Percentiles rank a stretch among this genome's conserved stretches.
Evolutionary conservation across 2,797 vertebrate species (phyloP).

Genomic region (Iguana delicatissima): DNA sequence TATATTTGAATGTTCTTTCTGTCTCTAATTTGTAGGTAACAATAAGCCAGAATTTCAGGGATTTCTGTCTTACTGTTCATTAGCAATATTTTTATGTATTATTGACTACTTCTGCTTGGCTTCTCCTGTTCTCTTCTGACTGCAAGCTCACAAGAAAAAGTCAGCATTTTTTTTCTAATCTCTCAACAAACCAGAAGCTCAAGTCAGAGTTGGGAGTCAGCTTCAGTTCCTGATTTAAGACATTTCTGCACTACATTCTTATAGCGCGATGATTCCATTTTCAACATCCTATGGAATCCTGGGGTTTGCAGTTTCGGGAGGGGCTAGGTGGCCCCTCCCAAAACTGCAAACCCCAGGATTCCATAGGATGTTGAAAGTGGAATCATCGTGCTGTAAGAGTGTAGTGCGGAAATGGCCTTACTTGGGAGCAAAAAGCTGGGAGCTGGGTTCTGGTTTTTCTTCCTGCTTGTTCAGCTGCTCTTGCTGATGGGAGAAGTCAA

Average conservation of each 20-base stretch:
- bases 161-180: not conserved
- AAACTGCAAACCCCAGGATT: no score
- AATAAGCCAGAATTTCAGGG: not conserved
- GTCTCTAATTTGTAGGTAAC: not conserved
- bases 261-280: no score
- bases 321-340: no score
- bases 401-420: no score
- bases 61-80: not conserved
- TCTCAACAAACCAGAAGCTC: not conserved
- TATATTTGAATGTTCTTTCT: no score
- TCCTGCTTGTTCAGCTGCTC: not conserved
- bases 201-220: not conserved
- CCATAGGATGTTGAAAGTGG: no score
- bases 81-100: not conserved
- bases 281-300: no score
- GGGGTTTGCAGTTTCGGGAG: no score
- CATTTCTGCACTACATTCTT: no score
- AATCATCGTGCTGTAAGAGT: no score
- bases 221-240: not conserved
- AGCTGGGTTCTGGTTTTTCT: not conserved
- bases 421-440: not conserved
- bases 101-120: not conserved
- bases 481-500: not conserved
- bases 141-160: not conserved
- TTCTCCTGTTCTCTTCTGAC: not conserved